Evolutionary conservation across 2,888 invertebrate species (phyloP).

Genomic region (Anthrax anthrax): DNA sequence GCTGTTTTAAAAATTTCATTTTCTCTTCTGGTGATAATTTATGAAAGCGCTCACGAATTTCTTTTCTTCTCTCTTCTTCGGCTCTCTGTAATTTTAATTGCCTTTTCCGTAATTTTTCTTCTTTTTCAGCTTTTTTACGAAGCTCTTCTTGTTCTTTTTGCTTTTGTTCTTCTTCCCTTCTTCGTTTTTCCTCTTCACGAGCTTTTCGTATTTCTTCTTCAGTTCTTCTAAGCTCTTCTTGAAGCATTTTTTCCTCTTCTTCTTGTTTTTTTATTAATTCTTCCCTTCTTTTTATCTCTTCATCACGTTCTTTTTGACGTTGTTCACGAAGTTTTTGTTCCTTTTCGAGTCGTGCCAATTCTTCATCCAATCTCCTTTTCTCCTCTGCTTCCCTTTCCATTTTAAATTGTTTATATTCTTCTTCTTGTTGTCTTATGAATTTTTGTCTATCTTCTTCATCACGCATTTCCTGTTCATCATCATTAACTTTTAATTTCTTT

Average conservation of each 20-base stretch:
- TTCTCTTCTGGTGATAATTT: conserved; percentile 26
- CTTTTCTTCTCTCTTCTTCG: conserved; percentile 13
- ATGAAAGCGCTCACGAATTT: conserved; percentile 22
- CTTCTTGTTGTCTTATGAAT: conserved; percentile 18
- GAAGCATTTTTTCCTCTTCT: conserved; percentile 24
- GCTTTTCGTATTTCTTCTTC: conserved; percentile 19
- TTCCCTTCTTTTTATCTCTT: conserved; percentile 22
- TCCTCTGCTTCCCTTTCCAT: conserved; percentile 20
- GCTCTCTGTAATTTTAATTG: conserved; percentile 8
- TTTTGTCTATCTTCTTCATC: background rate
- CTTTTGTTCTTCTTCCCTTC: conserved; percentile 11
- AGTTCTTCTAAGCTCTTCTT: conserved; percentile 18
- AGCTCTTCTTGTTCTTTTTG: conserved; percentile 15
- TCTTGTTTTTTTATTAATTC: conserved; percentile 19
- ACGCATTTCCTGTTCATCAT: background rate
- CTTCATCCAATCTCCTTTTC: conserved; percentile 21
- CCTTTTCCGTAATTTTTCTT: conserved; percentile 5
- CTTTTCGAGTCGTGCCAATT: conserved; percentile 22
- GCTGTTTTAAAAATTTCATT: conserved; percentile 22
- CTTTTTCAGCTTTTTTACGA: conserved; percentile 3
- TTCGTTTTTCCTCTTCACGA: conserved; percentile 15
- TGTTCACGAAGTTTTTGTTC: conserved; percentile 22
- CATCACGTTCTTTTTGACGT: conserved; percentile 22
- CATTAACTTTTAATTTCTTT: background rate
- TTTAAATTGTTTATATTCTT: conserved; percentile 24